Evolutionary conservation across 2,888 invertebrate genomes (phyloP).

Genomic region (Matsumyia berberina): DNA sequence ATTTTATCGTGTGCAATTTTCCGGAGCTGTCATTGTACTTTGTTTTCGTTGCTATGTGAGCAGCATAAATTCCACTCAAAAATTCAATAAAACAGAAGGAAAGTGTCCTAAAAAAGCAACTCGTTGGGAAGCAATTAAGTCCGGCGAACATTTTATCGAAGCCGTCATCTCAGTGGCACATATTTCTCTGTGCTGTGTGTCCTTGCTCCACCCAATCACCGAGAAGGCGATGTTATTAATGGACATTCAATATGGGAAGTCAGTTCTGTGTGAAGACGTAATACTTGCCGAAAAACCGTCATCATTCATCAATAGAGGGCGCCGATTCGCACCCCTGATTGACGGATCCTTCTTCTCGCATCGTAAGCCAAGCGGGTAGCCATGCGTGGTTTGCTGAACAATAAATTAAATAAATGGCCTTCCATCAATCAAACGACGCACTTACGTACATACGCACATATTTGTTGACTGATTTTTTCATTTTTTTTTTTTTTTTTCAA

Average conservation of each 20-base stretch:
- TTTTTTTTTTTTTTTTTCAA: slow-evolving; percentile 39
- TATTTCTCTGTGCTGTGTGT: slow-evolving; percentile 14
- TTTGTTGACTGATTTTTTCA: slow-evolving; percentile 55
- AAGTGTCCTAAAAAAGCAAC: slow-evolving; percentile 29
- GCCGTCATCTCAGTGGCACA: slow-evolving; percentile 14
- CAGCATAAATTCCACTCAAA: slow-evolving; percentile 72
- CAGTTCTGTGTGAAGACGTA: slow-evolving; percentile 43
- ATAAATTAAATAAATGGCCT: slow-evolving; percentile 67
- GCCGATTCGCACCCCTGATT: slow-evolving; percentile 49
- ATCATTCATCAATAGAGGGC: slow-evolving; percentile 63
- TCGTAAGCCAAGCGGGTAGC: slow-evolving; percentile 37
- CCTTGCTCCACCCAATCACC: slow-evolving; percentile 1
- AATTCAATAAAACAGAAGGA: slow-evolving; percentile 68
- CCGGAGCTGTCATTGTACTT: slow-evolving; percentile 74
- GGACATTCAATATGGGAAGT: slow-evolving; percentile 57
- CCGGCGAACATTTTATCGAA: slow-evolving; percentile 22
- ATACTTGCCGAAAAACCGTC: slow-evolving; percentile 46
- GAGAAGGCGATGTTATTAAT: slow-evolving; percentile 60
- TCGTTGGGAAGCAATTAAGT: slow-evolving; percentile 64
- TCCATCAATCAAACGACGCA: slow-evolving; percentile 63
- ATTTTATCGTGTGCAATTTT: slow-evolving; percentile 76
- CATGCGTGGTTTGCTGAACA: slow-evolving; percentile 58
- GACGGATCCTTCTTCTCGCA: slow-evolving; percentile 37
- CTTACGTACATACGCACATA: slow-evolving; percentile 39
- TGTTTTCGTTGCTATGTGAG: slow-evolving; percentile 74